A percentile compares a stretch with the other conserved stretches of the same genome.
These are phyloP conservation scores for Elaeidobius kamerunicus DNA, from an alignment of 2,888 invertebrate species.

Conservation along the genomic window DNA sequence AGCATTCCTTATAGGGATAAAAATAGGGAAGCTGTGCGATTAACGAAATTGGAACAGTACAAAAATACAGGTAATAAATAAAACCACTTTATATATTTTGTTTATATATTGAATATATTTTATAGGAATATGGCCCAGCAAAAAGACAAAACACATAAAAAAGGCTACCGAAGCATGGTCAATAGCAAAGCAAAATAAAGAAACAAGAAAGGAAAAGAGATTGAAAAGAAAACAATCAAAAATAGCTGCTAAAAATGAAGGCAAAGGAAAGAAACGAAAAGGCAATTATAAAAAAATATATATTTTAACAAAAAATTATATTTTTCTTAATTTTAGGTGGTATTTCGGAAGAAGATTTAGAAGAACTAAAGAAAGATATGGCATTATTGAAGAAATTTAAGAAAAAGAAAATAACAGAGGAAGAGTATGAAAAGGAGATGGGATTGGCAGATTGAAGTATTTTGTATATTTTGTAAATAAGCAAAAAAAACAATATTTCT, in stretches of 20 bases:
- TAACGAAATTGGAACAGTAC: constrained; percentile 67
- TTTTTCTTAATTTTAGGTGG: constrained; percentile 40
- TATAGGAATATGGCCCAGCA: constrained; percentile 48
- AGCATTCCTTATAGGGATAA: constrained; percentile 76
- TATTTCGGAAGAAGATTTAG: constrained; percentile 69
- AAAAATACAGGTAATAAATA: constrained; percentile 62
- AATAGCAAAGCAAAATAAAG: constrained; percentile 68
- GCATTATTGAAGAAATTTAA: constrained; percentile 83
- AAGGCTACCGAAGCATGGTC: constrained; percentile 76
- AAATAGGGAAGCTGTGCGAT: constrained; percentile 69
- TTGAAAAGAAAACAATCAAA: constrained; percentile 61
- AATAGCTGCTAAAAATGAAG: constrained; percentile 49
- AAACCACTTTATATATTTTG: too few species aligned
- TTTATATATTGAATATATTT: too few species aligned
- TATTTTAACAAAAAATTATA: constrained; percentile 2
- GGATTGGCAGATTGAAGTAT: constrained; percentile 44
- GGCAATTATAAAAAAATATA: constrained; percentile 33
- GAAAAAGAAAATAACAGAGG: constrained; percentile 71
- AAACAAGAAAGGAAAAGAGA: constrained; percentile 61
- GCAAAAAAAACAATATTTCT: background rate
- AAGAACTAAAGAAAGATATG: constrained; percentile 76
- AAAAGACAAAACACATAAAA: constrained; percentile 45
- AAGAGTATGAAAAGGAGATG: constrained; percentile 64
- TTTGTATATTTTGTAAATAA: background rate
- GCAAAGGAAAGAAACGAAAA: constrained; percentile 45